Conservation (phyloP, 1,140 invertebrate genomes). For the Apis dorsata region DNA sequence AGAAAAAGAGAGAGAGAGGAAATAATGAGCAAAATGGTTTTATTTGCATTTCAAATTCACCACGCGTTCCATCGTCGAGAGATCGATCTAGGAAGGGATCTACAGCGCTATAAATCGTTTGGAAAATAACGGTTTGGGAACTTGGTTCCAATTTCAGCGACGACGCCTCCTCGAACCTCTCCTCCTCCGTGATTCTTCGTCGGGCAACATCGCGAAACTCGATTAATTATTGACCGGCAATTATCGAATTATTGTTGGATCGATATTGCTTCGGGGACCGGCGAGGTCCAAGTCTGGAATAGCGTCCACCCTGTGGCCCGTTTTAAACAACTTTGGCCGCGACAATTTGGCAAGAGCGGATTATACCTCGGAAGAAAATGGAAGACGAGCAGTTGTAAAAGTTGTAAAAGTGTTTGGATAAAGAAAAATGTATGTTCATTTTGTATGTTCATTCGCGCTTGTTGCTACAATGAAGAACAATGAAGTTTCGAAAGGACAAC, state of each 20-base stretch:
- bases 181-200: background rate
- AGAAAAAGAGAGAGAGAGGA: too few species aligned
- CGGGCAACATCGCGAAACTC: background rate
- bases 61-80: background rate
- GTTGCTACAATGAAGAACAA: background rate
- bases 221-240: slow-evolving; percentile 47
- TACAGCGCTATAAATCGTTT: background rate
- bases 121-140: background rate
- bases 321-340: background rate
- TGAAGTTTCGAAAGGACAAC: background rate
- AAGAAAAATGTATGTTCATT: too few species aligned
- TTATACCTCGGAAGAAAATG: background rate
- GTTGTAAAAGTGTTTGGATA: too few species aligned
- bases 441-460: too few species aligned
- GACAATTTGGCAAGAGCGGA: background rate
- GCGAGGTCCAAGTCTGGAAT: background rate
- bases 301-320: too few species aligned
- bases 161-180: background rate
- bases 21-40: background rate
- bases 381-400: too few species aligned
- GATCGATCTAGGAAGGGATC: background rate
- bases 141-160: background rate
- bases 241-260: slow-evolving; percentile 49
- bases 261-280: background rate
- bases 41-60: background rate